Percentiles rank a stretch among this genome's conserved stretches.
Conservation (phyloP, 2,113 vertebrate species). For the Polypterus bichir region DNA sequence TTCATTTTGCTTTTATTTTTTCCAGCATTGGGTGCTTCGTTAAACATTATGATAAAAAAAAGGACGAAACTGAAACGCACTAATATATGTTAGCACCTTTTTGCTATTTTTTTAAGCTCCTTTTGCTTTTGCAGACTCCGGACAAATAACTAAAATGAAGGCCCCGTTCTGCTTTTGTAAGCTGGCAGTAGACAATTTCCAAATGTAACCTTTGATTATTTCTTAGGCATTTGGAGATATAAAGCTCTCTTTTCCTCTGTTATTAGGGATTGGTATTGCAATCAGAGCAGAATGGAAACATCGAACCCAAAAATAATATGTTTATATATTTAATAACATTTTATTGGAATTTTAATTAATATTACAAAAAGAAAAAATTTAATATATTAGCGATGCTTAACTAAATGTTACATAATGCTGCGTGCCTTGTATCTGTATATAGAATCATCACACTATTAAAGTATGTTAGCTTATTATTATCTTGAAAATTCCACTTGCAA, state of each 20-base stretch:
- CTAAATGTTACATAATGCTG: conserved; percentile 28
- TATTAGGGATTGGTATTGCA: conserved; percentile 32
- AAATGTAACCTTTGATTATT: conserved; percentile 30
- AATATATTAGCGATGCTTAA: conserved; percentile 32
- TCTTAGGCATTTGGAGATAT: conserved; percentile 39
- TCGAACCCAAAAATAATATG: conserved; percentile 25
- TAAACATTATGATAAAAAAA: background rate
- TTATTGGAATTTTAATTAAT: conserved; percentile 49
- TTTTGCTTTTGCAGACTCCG: conserved; percentile 40
- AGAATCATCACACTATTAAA: background rate
- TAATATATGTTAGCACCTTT: conserved; percentile 13
- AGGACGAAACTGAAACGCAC: conserved; percentile 13
- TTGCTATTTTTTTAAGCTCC: conserved; percentile 13
- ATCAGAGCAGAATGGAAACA: conserved; percentile 11
- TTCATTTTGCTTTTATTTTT: conserved; percentile 23
- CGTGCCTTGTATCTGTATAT: conserved; percentile 26
- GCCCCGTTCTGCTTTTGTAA: conserved; percentile 32
- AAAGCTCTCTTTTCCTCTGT: conserved; percentile 48
- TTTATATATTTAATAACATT: conserved; percentile 38
- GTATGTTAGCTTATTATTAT: background rate
- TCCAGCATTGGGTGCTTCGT: background rate
- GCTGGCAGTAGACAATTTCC: conserved; percentile 44
- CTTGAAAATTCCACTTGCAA: background rate
- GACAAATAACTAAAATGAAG: conserved; percentile 47
- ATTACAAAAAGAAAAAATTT: conserved; percentile 31